Evolutionary conservation across 2,888 invertebrate species (phyloP), one percentile per base, ranked within the genome.

Genomic region (Cabera pusaria): DNA sequence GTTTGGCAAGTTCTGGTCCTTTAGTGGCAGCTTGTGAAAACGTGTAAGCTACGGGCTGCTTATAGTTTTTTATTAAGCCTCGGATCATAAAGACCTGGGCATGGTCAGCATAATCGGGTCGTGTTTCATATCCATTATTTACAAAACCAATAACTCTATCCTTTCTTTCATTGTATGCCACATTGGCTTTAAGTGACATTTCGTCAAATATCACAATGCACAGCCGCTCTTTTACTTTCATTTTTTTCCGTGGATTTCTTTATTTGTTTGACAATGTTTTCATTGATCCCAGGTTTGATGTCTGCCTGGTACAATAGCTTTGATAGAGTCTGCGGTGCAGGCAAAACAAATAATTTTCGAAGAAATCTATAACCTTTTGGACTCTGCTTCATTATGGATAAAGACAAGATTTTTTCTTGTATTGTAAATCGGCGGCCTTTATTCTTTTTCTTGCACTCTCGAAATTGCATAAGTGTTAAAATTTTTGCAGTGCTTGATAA

Each of bases 131-230:
- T 0, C 53, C 49, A 38, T 58, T 25, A 1, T 23, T 39, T 0
- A 56, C 56, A 40, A 65, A 59, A 0, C 62, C 63, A 17, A 19
- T 31, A 0, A 59, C 38, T 31, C n/a, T 16, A 12, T 63, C 58
- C 35, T 48, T 55, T 38, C 44, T 46, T 22, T 48, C 43, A 34
- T 55, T 52, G 10, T 52, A 61, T 2, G 44, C 18, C 1, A 62
- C 12, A 38, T 52, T 47, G 1, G 56, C 27, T 17, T 50, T 49
- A 3, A 64, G 14, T 5, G 52, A 32, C 46, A 64, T 57, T 41
- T 61, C 56, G 10, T 60, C 62, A 35, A 62, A 64, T 5, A 64
- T 3, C 3, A 62, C 1, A 1, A 52, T 26, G 12, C 60, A 59
- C 3, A 60, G 22, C 27, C 33, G 46, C 0, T 62, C 31, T 18